Percentiles rank a stretch among this genome's conserved stretches.
These are phyloP conservation scores for Melanotaenia parkinsoni DNA, from an alignment of 2,797 vertebrate species.

Conservation along the genomic window DNA sequence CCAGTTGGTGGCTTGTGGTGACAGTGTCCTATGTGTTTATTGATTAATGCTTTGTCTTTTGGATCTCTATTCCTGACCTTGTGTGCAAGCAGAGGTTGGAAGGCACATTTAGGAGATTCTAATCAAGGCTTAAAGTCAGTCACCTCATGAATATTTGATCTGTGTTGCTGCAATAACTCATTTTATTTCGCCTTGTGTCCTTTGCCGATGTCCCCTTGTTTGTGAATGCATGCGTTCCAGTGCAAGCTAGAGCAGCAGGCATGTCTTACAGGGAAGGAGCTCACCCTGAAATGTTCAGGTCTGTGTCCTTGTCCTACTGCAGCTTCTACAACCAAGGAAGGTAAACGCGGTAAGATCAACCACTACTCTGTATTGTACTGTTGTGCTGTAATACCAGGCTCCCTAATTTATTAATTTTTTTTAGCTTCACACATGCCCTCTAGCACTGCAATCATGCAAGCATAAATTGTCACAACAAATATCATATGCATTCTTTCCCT, in stretches of 20 bases:
- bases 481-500: slow-evolving; percentile 10
- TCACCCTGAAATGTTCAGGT: slow-evolving; percentile 89
- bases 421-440: slow-evolving; percentile 25
- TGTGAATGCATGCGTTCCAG: slow-evolving; percentile 71
- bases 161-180: slow-evolving; percentile 67
- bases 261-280: slow-evolving; percentile 93
- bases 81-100: slow-evolving; percentile 55
- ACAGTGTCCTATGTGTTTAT: slow-evolving; percentile 65
- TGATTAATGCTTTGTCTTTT: slow-evolving; percentile 76
- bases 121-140: slow-evolving; percentile 67
- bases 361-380: neutral
- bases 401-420: neutral
- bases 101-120: slow-evolving; percentile 59
- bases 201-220: slow-evolving; percentile 39
- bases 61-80: slow-evolving; percentile 73
- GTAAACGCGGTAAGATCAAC: slow-evolving; percentile 85
- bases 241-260: slow-evolving; percentile 98
- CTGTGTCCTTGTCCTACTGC: slow-evolving; percentile 92
- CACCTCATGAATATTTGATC: slow-evolving; percentile 81
- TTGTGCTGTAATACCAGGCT: neutral
- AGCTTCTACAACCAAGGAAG: slow-evolving; percentile 74
- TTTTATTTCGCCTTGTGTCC: slow-evolving; percentile 65
- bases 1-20: slow-evolving; percentile 55
- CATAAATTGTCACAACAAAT: slow-evolving; percentile 21
- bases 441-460: slow-evolving; percentile 3